Evolutionary conservation across 1,140 invertebrate species (phyloP).

Genomic region (Caenorhabditis latens): DNA sequence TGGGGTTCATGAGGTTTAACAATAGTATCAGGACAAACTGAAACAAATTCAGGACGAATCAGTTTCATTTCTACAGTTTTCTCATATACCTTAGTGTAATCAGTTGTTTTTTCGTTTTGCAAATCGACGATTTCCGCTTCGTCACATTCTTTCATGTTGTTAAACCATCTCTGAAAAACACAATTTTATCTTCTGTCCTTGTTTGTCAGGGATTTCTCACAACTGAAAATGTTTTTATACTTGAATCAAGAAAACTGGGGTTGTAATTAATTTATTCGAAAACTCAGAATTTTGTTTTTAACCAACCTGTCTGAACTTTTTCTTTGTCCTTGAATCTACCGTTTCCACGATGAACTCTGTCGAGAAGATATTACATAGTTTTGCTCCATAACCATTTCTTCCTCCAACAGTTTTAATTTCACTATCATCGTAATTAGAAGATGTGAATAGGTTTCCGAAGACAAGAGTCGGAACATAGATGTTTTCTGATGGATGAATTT

Average conservation of each 20-base stretch:
- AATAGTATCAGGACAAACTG: too few species aligned
- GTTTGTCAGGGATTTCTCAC: too few species aligned
- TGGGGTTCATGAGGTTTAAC: too few species aligned
- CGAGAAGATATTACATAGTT: slow-evolving; percentile 98
- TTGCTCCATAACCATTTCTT: slow-evolving; percentile 97
- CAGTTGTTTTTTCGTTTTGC: slow-evolving; percentile 83
- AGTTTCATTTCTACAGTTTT: slow-evolving; percentile 80
- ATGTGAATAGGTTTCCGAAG: slow-evolving; percentile 97
- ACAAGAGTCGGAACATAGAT: slow-evolving; percentile 99
- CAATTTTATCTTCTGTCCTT: too few species aligned
- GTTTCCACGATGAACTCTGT: slow-evolving; percentile 97
- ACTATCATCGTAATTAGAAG: slow-evolving; percentile 97
- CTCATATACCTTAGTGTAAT: slow-evolving; percentile 90
- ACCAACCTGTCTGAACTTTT: slow-evolving; percentile 87
- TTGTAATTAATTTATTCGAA: too few species aligned
- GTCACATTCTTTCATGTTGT: slow-evolving; percentile 92
- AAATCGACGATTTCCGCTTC: slow-evolving; percentile 84
- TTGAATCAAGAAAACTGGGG: too few species aligned
- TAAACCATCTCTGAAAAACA: slow-evolving; percentile 85
- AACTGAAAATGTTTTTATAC: too few species aligned
- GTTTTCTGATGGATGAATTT: slow-evolving; percentile 94
- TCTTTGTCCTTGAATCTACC: slow-evolving; percentile 87
- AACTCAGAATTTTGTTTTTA: not conserved
- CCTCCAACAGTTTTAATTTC: slow-evolving; percentile 92
- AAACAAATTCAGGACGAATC: slow-evolving; percentile 89